A percentile compares a stretch with the other conserved stretches of the same genome.
Evolutionary conservation across 2,888 invertebrate species (phyloP).

Genomic region (Papilio protenor): DNA sequence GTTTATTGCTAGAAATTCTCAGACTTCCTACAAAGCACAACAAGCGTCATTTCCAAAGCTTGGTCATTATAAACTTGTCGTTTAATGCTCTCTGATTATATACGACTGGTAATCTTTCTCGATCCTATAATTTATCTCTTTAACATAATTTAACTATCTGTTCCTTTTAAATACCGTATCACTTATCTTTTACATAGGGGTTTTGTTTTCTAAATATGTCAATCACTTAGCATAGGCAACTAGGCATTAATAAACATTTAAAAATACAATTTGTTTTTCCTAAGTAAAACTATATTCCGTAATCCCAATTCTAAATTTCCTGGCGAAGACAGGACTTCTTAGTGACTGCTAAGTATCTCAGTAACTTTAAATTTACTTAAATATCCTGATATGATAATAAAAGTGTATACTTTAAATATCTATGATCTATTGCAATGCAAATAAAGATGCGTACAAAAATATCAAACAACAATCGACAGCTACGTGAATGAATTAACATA

Average conservation of each 20-base stretch:
- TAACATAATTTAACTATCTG: constrained; percentile 17
- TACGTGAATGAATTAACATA: constrained; percentile 59
- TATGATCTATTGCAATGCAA: constrained; percentile 9
- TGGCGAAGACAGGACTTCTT: too few relatives aligned
- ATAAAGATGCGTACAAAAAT: constrained; percentile 19
- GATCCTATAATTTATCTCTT: constrained; percentile 25
- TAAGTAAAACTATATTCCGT: too few relatives aligned
- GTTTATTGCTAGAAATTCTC: constrained; percentile 61
- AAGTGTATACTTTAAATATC: not conserved
- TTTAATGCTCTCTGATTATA: constrained; percentile 16
- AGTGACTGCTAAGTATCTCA: not conserved
- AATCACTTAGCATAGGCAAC: too few relatives aligned
- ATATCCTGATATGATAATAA: not conserved
- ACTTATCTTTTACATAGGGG: not conserved
- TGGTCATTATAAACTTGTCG: constrained; percentile 32
- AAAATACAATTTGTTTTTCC: too few relatives aligned
- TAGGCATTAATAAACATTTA: too few relatives aligned
- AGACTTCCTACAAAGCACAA: constrained; percentile 49
- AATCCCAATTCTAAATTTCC: too few relatives aligned
- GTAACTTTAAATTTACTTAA: not conserved
- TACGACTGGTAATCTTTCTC: constrained; percentile 10
- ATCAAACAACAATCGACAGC: constrained; percentile 44
- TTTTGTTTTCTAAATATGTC: too few relatives aligned
- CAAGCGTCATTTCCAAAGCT: constrained; percentile 42
- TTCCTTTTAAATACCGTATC: not conserved